Evolutionary conservation across 1,140 invertebrate genomes (phyloP), one percentile per base, ranked within the genome.

Genomic region (Xylocopa sonorina): DNA sequence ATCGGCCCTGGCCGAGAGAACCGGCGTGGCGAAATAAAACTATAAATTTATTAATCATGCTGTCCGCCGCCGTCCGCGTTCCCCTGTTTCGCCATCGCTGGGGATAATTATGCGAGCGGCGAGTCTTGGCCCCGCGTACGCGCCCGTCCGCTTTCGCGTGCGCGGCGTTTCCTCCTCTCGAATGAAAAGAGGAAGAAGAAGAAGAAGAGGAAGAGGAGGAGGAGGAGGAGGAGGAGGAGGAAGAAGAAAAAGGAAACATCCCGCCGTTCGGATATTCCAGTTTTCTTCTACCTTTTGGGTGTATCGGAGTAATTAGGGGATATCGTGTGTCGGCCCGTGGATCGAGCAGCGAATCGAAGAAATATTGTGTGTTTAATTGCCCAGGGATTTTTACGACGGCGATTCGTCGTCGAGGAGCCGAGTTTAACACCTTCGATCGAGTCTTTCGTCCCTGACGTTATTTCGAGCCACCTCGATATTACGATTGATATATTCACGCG

Each of bases 31-130:
- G 75, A 78, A 78, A 78, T 78, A 78, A 78, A 78, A 78, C 75
- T 69, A 78, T 78, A 69, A 78, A 71, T 78, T 78, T 78, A 78
- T 78, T 78, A 78, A 78, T 78, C 75, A 71, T 60, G 66, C 66
- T 46, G 75, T 58, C 73, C 38, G 41, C 75, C 75, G 67, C 41
- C 53, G 55, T 74, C 34, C 43, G n/a, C n/a, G 41, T 46, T 73
- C 57, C 46, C 67, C 75, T 50, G n/a, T 77, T 48, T 53, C 58
- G 55, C 32, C 53, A n/a, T 69, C 66, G 64, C 51, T 43, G 18
- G 43, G 63, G 73, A 76, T 76, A 76, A 76, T 76, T 76, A 76
- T 63, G 51, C 73, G 73, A n/a, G 21, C 41, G 27, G n/a, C 18
- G n/a, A n/a, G n/a, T 24, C 41, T 34, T n/a, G n/a, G n/a, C n/a